Percentiles rank a stretch among this genome's conserved stretches.
Evolutionary conservation across 2,797 vertebrate genomes (phyloP).

Genomic region (Coreius guichenoti): DNA sequence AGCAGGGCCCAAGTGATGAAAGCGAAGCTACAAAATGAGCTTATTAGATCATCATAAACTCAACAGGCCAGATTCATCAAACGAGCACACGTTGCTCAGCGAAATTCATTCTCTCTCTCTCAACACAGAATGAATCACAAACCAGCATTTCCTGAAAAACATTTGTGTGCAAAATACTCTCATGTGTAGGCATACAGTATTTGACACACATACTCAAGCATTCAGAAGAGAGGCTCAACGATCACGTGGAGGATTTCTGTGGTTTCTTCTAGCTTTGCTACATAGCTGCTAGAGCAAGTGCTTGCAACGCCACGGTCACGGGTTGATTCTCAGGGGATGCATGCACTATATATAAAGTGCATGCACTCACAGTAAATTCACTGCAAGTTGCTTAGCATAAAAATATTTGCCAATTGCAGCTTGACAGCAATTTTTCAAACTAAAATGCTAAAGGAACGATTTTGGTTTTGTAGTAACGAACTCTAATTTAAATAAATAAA

Average conservation of each 20-base stretch:
- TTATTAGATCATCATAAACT: constrained; percentile 66
- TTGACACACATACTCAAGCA: constrained; percentile 10
- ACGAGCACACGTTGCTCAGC: constrained; percentile 51
- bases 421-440: neutral
- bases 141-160: constrained; percentile 45
- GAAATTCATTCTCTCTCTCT: constrained; percentile 54
- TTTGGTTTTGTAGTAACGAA: neutral
- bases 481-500: neutral
- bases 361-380: neutral
- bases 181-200: constrained; percentile 14
- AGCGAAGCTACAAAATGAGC: constrained; percentile 59
- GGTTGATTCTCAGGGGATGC: neutral
- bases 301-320: neutral
- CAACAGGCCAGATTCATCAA: constrained; percentile 64
- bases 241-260: constrained; percentile 23
- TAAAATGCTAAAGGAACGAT: neutral
- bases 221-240: constrained; percentile 16
- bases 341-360: neutral
- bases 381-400: neutral
- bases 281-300: neutral
- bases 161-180: constrained; percentile 43
- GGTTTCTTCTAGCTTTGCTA: constrained; percentile 31
- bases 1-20: constrained; percentile 52
- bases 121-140: constrained; percentile 49
- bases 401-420: neutral